Evolutionary conservation across 2,888 invertebrate genomes (phyloP), one percentile per base, ranked within the genome.

Genomic region (Drosophila antonietae): DNA sequence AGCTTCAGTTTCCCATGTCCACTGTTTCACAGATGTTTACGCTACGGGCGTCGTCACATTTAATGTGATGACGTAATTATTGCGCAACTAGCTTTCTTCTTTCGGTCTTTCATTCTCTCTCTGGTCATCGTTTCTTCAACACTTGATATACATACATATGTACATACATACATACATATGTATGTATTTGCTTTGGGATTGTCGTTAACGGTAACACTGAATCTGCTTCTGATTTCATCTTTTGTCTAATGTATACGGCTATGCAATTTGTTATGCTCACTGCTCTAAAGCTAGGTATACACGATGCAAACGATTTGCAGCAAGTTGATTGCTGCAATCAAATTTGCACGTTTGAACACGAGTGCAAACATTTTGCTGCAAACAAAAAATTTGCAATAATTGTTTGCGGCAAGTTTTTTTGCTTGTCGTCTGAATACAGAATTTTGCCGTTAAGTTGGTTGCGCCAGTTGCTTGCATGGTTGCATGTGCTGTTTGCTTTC

Each of bases 81-180:
- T 83, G 70, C 88, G 88, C 79, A 87, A 83, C 76, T 73, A 72
- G 61, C 88, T 83, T 83, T 83, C 83, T 79, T 83, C 69, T 78
- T 68, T 61, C 64, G 73, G 75, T 81, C 75, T 73, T 78, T 72
- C 85, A 76, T 81, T 81, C 23, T 23, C 23, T 23, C 82, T 79
- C 84, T 79, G 58, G 43, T 20, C 56, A 41, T 59, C 64, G 64
- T 70, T 74, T 68, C 68, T 66, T 75, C 69, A 74, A 64, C 69
- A 80, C 68, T 74, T 76, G 66, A 65, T 41, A 66, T 20, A 20
- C 20, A 20, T 20, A 20, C 20, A 20, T 20, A 20, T 20, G 20
- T 20, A 20, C 20, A 20, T 20, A 20, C 20, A 20, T 20, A 20
- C 20, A 20, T 20, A n/a, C n/a, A 20, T 20, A 20, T 59, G 68